A percentile compares a stretch with the other conserved stretches of the same genome.
Evolutionary conservation across 2,113 vertebrate species (phyloP).

Genomic region (Psettodes erumei): DNA sequence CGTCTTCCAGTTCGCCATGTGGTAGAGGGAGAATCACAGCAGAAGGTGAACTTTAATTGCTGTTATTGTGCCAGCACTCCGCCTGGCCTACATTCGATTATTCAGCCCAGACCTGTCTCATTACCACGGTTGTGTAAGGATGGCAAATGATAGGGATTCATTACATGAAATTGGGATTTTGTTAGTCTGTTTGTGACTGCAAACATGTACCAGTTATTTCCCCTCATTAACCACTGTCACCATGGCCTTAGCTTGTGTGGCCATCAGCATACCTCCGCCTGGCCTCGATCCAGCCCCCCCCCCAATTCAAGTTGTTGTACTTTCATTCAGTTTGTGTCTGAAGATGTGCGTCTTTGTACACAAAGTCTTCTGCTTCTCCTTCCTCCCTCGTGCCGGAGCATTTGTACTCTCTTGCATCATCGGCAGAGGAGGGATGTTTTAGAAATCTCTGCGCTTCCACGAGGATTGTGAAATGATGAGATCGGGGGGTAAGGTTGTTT

Average conservation of each 20-base stretch:
- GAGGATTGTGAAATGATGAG: constrained; percentile 7
- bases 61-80: constrained; percentile 56
- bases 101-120: constrained; percentile 43
- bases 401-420: not conserved
- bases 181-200: not conserved
- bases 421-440: not conserved
- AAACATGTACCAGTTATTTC: constrained; percentile 8
- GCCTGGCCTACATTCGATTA: constrained; percentile 57
- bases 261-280: not conserved
- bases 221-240: constrained; percentile 6
- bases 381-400: not conserved
- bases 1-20: constrained; percentile 57
- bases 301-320: not conserved
- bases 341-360: not conserved
- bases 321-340: not conserved
- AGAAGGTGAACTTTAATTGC: constrained; percentile 73
- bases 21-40: constrained; percentile 47
- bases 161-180: constrained; percentile 4
- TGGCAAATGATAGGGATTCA: not conserved
- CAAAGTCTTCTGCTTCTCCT: not conserved
- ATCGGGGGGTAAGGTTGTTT: constrained; percentile 18
- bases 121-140: constrained; percentile 23
- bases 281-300: not conserved
- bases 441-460: constrained; percentile 1
- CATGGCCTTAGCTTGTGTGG: not conserved